Conservation (phyloP, 2,888 invertebrate genomes). For the Drosophila rellima region DNA sequence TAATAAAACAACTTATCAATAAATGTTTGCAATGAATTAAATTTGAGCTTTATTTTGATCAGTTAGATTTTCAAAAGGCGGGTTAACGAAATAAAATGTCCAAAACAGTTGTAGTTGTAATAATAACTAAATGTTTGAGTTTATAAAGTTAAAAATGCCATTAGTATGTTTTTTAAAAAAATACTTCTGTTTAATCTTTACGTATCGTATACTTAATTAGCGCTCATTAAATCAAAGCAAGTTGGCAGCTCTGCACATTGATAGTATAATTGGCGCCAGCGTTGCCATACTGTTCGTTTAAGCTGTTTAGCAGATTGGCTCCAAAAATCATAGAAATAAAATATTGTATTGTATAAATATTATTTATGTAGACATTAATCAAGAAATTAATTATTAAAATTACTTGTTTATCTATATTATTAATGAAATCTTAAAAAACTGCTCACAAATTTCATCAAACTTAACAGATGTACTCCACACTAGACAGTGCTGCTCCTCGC, state of each 20-base stretch:
- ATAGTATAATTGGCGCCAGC: neutral
- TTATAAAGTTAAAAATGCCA: no score
- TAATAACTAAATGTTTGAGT: no score
- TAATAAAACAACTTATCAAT: conserved; percentile 21
- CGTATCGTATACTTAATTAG: neutral
- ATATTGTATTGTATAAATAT: no score
- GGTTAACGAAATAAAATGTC: neutral
- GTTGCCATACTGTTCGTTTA: conserved; percentile 2
- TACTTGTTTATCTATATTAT: neutral
- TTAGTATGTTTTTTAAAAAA: neutral
- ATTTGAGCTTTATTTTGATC: neutral
- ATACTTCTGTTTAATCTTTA: neutral
- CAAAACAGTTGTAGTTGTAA: no score
- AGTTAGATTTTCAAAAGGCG: neutral
- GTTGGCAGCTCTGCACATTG: conserved; percentile 2
- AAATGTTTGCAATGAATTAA: conserved; percentile 18
- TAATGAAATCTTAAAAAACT: neutral
- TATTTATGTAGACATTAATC: no score
- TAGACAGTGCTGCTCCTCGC: conserved; percentile 25
- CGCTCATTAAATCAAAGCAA: neutral
- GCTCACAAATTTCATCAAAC: neutral
- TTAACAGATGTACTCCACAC: conserved; percentile 30
- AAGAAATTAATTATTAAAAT: no score
- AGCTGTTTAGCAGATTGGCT: neutral
- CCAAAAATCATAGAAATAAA: no score